Conservation (phyloP, 2,888 invertebrate species). For the Dasysyrphus albostriatus region DNA sequence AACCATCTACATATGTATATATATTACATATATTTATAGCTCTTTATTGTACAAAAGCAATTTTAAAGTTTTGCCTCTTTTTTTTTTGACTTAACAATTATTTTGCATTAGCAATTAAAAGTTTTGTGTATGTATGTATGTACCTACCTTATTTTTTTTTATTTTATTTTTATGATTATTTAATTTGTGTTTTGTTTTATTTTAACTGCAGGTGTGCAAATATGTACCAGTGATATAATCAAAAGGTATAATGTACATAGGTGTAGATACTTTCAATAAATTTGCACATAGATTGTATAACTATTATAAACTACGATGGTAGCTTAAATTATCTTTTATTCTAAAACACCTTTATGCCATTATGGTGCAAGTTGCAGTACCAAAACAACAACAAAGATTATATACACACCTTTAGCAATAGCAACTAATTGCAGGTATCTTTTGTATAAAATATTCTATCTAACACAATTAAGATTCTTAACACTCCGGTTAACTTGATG, state of each 20-base stretch:
- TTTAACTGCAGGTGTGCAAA: conserved; percentile 45
- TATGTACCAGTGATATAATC: conserved; percentile 11
- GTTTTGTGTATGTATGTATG: conserved; percentile 1
- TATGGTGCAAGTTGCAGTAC: conserved; percentile 13
- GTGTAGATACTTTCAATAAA: not conserved
- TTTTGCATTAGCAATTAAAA: conserved; percentile 64
- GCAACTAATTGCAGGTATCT: conserved; percentile 6
- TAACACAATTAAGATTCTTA: conserved; percentile 3
- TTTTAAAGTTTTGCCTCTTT: not conserved
- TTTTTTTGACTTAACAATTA: conserved; percentile 44
- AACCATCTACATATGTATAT: not conserved
- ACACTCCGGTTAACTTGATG: not conserved
- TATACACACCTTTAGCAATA: conserved; percentile 5
- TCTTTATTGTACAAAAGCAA: conserved; percentile 20
- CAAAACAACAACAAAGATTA: not conserved
- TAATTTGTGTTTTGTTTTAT: conserved; percentile 32
- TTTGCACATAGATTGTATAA: not conserved
- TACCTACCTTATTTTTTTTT: not conserved
- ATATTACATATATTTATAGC: no score
- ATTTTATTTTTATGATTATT: not conserved
- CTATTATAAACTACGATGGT: not conserved
- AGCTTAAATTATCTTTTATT: conserved; percentile 13
- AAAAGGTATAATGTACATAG: not conserved
- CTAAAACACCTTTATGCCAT: conserved; percentile 17
- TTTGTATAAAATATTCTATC: conserved; percentile 17